Evolutionary conservation across 2,888 invertebrate genomes (phyloP), one percentile per base, ranked within the genome.

Genomic region (Uropetala carovei): DNA sequence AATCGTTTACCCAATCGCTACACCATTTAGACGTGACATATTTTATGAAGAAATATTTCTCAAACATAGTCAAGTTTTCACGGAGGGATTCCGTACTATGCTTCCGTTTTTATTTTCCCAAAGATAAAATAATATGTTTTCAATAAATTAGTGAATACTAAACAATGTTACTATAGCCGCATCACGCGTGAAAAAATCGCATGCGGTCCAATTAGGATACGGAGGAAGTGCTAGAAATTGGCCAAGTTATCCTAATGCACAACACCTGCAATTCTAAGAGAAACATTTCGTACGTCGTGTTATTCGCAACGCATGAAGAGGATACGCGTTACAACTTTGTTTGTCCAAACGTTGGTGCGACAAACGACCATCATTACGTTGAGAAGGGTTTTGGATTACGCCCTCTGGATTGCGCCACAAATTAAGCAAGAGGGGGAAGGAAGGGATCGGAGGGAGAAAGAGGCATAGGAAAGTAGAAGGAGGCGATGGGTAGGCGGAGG

Each of bases 381-480:
- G 18, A n/a, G 43, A 83, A 9, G 83, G 56, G 18, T 85, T n/a
- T n/a, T 22, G 85, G 85, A 85, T 85, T 57, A 85, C 85, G 85
- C 13, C 85, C 13, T 56, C 43, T 18, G 22, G n/a, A 85, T 85
- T 85, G 85, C 85, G 85, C 57, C 85, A 85, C 57, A 22, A 57
- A 57, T 85, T 85, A 58, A 57, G 85, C 85, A 58, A 22, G n/a
- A 11, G 59, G n/a, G 16, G 10, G n/a, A n/a, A 4, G 64, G 43
- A 11, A 13, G 18, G 11, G 64, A 64, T 18, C 18, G 10, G 13
- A 11, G 64, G 64, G 64, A 64, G 64, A 2, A 64, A 16, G 64
- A 64, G 18, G 64, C 18, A 13, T 64, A 18, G 64, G 43, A 64
- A 7, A 64, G 64, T 18, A 18, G 11, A 27, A 27, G 22, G 59